phyloP scores from a whole-genome alignment of 2,797 vertebrate genomes.

The Synaphobranchus kaupii region DNA sequence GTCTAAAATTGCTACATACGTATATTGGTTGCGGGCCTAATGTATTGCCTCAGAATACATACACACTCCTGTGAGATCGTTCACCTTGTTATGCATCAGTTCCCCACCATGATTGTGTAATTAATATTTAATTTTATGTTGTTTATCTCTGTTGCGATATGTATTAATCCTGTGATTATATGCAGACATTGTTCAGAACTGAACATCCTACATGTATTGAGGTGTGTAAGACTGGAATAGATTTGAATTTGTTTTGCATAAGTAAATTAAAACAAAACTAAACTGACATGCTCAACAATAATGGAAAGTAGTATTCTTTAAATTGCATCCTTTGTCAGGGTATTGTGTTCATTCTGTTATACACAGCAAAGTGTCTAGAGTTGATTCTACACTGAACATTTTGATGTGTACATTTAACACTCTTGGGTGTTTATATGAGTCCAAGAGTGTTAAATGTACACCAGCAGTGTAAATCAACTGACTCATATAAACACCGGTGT shows the following conservation, averaged over 20 bases:
- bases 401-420: background rate
- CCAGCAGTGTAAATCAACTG: no score
- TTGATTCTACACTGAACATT: background rate
- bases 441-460: no score
- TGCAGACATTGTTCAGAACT: background rate
- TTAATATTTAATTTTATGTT: conserved; percentile 10
- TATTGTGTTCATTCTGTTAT: background rate
- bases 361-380: background rate
- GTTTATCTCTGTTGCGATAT: conserved; percentile 8
- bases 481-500: no score
- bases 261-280: background rate
- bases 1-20: background rate
- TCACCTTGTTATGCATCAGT: background rate
- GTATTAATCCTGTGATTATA: conserved; percentile 13
- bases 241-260: conserved; percentile 7
- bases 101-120: background rate
- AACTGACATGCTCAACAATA: background rate
- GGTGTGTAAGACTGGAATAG: background rate
- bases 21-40: background rate
- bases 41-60: background rate
- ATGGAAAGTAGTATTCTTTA: background rate
- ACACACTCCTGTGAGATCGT: background rate
- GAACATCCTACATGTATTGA: conserved; percentile 8
- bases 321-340: background rate
- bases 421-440: no score